Conservation (phyloP, 2,113 vertebrate genomes). For the Neoarius graeffei region DNA sequence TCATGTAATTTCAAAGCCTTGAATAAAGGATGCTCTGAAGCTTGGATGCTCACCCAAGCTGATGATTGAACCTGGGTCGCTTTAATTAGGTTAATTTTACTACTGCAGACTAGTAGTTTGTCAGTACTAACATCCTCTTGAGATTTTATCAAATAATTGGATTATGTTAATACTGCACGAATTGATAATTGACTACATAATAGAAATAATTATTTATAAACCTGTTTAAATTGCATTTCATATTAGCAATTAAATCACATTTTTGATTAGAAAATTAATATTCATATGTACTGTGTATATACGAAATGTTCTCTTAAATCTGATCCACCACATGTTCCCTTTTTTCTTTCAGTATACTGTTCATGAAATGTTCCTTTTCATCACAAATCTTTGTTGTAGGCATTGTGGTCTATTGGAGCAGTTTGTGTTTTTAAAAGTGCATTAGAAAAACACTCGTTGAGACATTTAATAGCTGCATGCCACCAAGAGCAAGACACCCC, state of each 20-base stretch:
- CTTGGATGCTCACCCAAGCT: not conserved
- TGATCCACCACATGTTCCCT: not conserved
- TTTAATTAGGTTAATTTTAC: not conserved
- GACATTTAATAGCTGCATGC: not conserved
- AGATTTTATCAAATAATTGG: not conserved
- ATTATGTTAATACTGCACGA: not conserved
- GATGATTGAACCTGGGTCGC: not conserved
- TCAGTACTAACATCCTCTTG: not conserved
- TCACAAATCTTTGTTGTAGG: not conserved
- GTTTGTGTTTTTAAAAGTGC: not conserved
- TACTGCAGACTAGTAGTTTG: not conserved
- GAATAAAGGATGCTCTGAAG: not conserved
- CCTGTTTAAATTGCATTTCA: not conserved
- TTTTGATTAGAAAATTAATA: not conserved
- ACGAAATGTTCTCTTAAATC: not conserved
- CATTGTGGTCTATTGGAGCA: not conserved
- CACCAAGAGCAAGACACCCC: not conserved
- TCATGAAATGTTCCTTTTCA: not conserved
- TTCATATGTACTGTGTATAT: not conserved
- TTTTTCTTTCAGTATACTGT: not conserved
- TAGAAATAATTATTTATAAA: not conserved
- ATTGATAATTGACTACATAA: not conserved
- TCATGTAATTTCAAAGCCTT: not conserved
- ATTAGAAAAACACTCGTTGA: not conserved
- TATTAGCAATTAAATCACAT: not conserved